Percentiles rank a stretch among this genome's conserved stretches.
Evolutionary conservation across 2,113 vertebrate species (phyloP).

Genomic region (Percopsis transmontana): DNA sequence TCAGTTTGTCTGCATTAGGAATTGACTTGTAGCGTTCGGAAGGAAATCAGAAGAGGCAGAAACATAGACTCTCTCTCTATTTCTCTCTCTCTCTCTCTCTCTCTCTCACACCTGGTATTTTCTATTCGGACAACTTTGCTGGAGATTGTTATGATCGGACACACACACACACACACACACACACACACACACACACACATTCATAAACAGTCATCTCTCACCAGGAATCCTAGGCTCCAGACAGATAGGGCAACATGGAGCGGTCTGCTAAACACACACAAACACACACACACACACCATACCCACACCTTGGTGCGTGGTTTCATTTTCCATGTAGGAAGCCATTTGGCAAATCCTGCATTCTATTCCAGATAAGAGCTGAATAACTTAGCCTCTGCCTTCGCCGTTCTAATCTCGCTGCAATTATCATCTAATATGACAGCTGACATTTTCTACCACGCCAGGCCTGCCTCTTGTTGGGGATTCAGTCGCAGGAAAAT

Average conservation of each 20-base stretch:
- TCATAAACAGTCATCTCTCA: background rate
- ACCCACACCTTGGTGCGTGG: background rate
- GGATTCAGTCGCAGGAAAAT: constrained; percentile 51
- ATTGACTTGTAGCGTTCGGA: constrained; percentile 1
- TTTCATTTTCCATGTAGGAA: constrained; percentile 19
- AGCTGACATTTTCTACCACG: constrained; percentile 63
- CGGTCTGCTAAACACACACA: constrained; percentile 15
- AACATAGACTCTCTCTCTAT: too few species aligned
- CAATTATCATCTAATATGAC: constrained; percentile 68
- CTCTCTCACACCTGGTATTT: too few species aligned
- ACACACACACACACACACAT: background rate
- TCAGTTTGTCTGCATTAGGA: constrained; percentile 1
- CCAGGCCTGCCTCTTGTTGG: constrained; percentile 35
- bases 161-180: background rate
- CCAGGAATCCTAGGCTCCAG: constrained; percentile 27
- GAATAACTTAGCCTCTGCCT: constrained; percentile 42
- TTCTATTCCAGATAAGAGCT: constrained; percentile 42
- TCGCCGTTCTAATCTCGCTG: constrained; percentile 32
- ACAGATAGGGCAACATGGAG: constrained; percentile 42
- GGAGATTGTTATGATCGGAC: too few species aligned
- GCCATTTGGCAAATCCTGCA: constrained; percentile 40
- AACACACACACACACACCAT: constrained; percentile 2
- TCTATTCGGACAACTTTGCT: too few species aligned
- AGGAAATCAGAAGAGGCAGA: background rate
- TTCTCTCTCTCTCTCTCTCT: too few species aligned